Evolutionary conservation across 2,113 vertebrate species (phyloP).

Genomic region (Ariopsis seemanni): DNA sequence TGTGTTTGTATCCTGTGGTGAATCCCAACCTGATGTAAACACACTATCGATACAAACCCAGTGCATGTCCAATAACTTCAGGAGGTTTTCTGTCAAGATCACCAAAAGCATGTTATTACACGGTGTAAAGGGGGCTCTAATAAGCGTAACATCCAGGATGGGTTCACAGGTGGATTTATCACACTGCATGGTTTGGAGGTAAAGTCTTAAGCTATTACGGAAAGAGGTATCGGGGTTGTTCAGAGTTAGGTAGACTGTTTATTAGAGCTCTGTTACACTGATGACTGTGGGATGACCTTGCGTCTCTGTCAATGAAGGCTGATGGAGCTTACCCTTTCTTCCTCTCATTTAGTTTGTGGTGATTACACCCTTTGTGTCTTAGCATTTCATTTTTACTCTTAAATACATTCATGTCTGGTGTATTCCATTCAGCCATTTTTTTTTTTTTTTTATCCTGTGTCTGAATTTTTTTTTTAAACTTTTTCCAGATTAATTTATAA

Average conservation of each 20-base stretch:
- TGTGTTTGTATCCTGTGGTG: not conserved
- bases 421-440: constrained; percentile 28
- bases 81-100: not conserved
- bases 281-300: constrained; percentile 39
- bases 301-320: constrained; percentile 49
- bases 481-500: constrained; percentile 33
- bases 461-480: not conserved
- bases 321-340: constrained; percentile 30
- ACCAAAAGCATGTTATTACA: not conserved
- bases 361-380: constrained; percentile 11
- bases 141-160: constrained; percentile 22
- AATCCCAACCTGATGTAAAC: not conserved
- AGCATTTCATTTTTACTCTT: not conserved
- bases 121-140: not conserved
- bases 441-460: not conserved
- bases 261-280: constrained; percentile 42
- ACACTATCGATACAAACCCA: not conserved
- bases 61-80: not conserved
- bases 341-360: constrained; percentile 27
- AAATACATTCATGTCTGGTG: constrained; percentile 22
- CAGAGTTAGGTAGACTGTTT: constrained; percentile 30
- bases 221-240: not conserved
- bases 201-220: not conserved
- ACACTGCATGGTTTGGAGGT: constrained; percentile 25
- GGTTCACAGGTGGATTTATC: constrained; percentile 38